Evolutionary conservation across 2,888 invertebrate genomes (phyloP).

Genomic region (Clepsis dumicolana): DNA sequence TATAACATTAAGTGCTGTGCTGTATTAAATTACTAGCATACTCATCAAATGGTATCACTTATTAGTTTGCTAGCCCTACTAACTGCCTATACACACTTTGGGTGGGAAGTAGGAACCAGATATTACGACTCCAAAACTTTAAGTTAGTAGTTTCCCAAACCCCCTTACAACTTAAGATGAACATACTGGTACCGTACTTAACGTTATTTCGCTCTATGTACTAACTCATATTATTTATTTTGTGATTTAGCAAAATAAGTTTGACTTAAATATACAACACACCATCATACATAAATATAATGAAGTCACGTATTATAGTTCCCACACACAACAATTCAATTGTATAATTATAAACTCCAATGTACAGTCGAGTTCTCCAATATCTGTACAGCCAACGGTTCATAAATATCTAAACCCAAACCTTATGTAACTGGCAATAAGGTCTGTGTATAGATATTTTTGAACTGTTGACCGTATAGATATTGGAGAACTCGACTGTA

Average conservation of each 20-base stretch:
- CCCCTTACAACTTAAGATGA: not conserved
- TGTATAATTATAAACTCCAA: not conserved
- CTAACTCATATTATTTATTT: too few species aligned
- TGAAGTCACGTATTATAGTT: not conserved
- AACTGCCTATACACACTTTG: not conserved
- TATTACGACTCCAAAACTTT: not conserved
- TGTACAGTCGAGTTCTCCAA: too few species aligned
- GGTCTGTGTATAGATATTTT: too few species aligned
- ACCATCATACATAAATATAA: not conserved
- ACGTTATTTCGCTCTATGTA: not conserved
- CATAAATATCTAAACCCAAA: too few species aligned
- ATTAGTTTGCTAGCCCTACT: not conserved
- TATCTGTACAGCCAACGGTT: too few species aligned
- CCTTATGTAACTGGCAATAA: too few species aligned
- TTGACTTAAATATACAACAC: not conserved
- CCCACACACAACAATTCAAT: not conserved
- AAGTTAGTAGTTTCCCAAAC: not conserved
- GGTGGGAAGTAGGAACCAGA: not conserved
- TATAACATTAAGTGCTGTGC: too few species aligned
- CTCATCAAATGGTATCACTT: not conserved
- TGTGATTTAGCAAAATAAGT: not conserved
- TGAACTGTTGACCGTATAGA: too few species aligned
- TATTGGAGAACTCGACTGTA: too few species aligned
- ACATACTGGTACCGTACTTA: not conserved
- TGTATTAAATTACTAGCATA: not conserved